Conservation (phyloP, 2,888 invertebrate genomes). For the Stictocephala bisonia region DNA sequence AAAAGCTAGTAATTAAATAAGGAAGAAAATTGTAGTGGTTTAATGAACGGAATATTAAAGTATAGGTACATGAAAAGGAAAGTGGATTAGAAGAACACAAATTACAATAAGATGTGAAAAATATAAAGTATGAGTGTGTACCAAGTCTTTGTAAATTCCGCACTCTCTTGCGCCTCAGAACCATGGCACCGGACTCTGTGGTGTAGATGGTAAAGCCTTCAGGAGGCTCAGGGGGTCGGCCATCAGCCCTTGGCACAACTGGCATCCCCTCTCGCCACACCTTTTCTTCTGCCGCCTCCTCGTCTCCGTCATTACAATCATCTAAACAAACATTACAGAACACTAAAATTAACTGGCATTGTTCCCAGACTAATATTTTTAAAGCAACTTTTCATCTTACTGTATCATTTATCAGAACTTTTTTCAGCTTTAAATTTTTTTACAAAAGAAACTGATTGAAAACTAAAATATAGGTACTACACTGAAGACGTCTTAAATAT, state of each 20-base stretch:
- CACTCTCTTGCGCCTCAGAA: slow-evolving; percentile 84
- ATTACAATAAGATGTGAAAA: not conserved
- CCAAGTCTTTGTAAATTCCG: slow-evolving; percentile 87
- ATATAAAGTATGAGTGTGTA: slow-evolving; percentile 43
- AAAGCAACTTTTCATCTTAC: too few species aligned
- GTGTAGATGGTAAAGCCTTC: slow-evolving; percentile 85
- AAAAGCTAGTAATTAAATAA: too few species aligned
- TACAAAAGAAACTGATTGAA: too few species aligned
- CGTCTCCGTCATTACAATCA: slow-evolving; percentile 53
- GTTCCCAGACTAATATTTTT: too few species aligned
- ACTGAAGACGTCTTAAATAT: too few species aligned
- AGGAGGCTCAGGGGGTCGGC: slow-evolving; percentile 74
- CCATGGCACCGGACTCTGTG: slow-evolving; percentile 83
- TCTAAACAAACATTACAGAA: slow-evolving; percentile 34
- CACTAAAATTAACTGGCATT: too few species aligned
- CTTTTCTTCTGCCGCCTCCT: slow-evolving; percentile 76
- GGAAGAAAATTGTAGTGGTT: too few species aligned
- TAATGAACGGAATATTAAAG: too few species aligned
- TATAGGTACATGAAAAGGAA: not conserved
- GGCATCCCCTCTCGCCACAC: slow-evolving; percentile 85
- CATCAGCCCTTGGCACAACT: slow-evolving; percentile 80
- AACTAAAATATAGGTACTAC: too few species aligned
- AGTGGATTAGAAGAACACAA: not conserved
- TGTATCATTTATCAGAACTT: too few species aligned
- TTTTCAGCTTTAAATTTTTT: too few species aligned